Evolutionary conservation across 2,797 vertebrate genomes (phyloP), one percentile per base, ranked within the genome.

Genomic region (Oreochromis mossambicus): DNA sequence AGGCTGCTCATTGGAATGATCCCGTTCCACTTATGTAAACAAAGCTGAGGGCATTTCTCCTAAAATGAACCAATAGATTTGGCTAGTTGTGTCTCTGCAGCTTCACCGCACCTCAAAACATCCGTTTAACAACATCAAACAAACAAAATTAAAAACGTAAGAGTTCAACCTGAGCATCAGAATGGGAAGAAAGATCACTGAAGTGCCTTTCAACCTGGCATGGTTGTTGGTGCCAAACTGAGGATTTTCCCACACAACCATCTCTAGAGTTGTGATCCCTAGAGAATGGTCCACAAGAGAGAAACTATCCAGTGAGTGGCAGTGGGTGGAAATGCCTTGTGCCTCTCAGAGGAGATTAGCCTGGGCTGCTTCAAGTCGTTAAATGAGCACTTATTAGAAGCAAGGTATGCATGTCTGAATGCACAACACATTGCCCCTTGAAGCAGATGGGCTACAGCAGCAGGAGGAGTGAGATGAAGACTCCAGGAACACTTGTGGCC

Each of bases 51-150:
- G 34, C 36, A 15, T 68, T 68, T 68, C 36, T 68, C 4, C 36
- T 68, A 21, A 68, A 24, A 68, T 21, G 63, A 68, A 68, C n/a
- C 36, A 41, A 68, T 41, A 24, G 19, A 24, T 68, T 68, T 41
- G n/a, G n/a, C 36, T 41, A 9, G 63, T 9, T 43, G 66, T 70
- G 13, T 70, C 38, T 70, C 38, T 0, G 0, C 12, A 46, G n/a
- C 63, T 24, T 41, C 66, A 10, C 41, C 2, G 4, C 43, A 73
- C 6, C 41, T 0, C 66, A 17, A 43, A 70, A 26, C 15, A 41
- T 4, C 8, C 0, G 1, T 70, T 68, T 68, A 0, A 63, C 32
- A 63, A 63, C 13, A 24, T 36, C 13, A 68, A 68, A 43, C 13
- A 43, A 68, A 8, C 2, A 2, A 70, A 26, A 70, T 24, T 9